These are phyloP conservation scores for Amphipyra berbera DNA, from an alignment of 2,888 invertebrate species.

Conservation along the genomic window DNA sequence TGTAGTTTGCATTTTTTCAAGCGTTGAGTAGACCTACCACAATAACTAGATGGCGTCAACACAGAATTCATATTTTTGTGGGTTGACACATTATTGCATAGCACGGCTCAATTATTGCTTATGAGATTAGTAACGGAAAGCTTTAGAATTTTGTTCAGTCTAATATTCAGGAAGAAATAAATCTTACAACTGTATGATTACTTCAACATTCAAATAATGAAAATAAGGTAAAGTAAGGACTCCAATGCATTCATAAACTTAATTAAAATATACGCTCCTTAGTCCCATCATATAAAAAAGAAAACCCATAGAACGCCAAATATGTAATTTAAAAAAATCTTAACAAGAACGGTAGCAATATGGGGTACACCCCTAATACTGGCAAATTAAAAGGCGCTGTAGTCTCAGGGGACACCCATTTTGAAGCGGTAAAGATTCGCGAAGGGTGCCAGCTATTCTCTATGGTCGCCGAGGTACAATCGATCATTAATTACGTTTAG, in stretches of 20 bases:
- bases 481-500: constrained; percentile 89
- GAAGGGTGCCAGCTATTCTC: constrained; percentile 77
- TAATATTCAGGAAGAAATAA: too few relatives aligned
- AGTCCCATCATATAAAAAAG: not conserved
- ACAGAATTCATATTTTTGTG: too few relatives aligned
- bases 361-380: constrained; percentile 81
- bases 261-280: not conserved
- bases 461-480: constrained; percentile 81
- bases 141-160: too few relatives aligned
- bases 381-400: constrained; percentile 89
- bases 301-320: constrained; percentile 9
- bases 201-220: too few relatives aligned
- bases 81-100: too few relatives aligned
- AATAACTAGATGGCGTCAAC: too few relatives aligned
- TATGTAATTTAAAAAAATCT: constrained; percentile 64
- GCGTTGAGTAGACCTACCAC: too few relatives aligned
- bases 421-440: constrained; percentile 84
- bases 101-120: too few relatives aligned
- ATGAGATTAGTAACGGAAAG: too few relatives aligned
- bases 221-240: too few relatives aligned
- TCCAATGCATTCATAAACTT: not conserved
- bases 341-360: constrained; percentile 59
- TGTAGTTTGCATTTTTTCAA: too few relatives aligned
- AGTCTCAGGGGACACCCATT: constrained; percentile 81
- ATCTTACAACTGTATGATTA: too few relatives aligned